Evolutionary conservation across 2,888 invertebrate species (phyloP), one percentile per base, ranked within the genome.

Genomic region (Caenorhabditis virilis): DNA sequence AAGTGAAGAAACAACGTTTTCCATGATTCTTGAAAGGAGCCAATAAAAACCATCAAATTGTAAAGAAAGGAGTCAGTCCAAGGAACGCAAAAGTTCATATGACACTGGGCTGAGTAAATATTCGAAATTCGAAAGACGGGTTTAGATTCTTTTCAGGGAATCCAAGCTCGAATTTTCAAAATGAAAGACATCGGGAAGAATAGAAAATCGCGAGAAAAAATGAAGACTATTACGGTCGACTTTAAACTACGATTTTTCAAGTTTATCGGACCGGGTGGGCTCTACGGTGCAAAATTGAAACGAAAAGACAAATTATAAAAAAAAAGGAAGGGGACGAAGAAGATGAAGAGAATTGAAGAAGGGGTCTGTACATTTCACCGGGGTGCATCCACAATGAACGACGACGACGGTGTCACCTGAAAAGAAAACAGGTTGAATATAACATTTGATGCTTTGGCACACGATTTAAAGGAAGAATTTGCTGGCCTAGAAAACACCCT

Each of bases 331-430:
- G n/a, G 38, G 38, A 18, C 5, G 7, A 6, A 7, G 7, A 38
- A 38, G 7, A 18, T 16, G 38, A n/a, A 11, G 6, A 18, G n/a
- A 6, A 16, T 11, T 6, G 38, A n/a, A 7, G n/a, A 38, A 7
- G 38, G 38, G 38, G 6, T 18, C 38, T 38, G 38, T 38, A 38
- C 38, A 38, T 5, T 9, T 38, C 38, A 38, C 38, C 38, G 38
- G 38, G 38, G 38, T 38, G 7, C 38, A 38, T 38, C 38, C 38
- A 11, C 38, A n/a, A 38, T n/a, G 38, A 38, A 38, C n/a, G 38
- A 38, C 38, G 38, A 38, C 38, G 38, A n/a, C n/a, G 38, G 13
- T 30, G 6, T 30, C n/a, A 38, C 38, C 38, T 38, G 38, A 38
- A 38, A 38, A 33, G 7, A 33, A 33, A n/a, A n/a, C n/a, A n/a